A percentile compares a stretch with the other conserved stretches of the same genome.
Conservation (phyloP, 2,113 vertebrate species). For the Murina feae region DNA sequence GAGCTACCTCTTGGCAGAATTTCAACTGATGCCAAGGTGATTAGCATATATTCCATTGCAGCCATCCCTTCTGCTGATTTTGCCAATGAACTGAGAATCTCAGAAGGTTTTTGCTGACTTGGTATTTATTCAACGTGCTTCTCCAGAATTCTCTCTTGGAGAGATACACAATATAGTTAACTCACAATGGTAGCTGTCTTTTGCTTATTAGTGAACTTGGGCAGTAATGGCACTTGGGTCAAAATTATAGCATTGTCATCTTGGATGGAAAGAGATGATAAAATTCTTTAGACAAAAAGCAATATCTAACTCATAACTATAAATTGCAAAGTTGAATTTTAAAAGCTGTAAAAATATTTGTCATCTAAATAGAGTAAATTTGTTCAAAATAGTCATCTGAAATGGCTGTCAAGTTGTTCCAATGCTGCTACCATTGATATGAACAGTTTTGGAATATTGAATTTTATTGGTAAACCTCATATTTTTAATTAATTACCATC, state of each 20-base stretch:
- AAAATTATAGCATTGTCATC: conserved; percentile 23
- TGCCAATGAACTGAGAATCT: conserved; percentile 79
- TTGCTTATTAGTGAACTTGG: conserved; percentile 64
- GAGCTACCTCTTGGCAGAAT: conserved; percentile 62
- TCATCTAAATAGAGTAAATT: not conserved
- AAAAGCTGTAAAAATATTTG: not conserved
- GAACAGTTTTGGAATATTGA: not conserved
- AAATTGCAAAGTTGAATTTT: not conserved
- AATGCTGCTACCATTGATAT: not conserved
- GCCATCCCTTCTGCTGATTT: conserved; percentile 75
- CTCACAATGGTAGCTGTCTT: conserved; percentile 61
- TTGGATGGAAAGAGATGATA: not conserved
- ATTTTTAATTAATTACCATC: not conserved
- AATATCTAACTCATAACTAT: not conserved
- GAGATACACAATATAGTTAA: conserved; percentile 68
- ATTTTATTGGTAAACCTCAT: not conserved
- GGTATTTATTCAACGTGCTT: conserved; percentile 61
- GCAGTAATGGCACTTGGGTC: conserved; percentile 37
- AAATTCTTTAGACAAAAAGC: not conserved
- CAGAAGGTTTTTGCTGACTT: conserved; percentile 75
- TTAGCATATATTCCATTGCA: conserved; percentile 77
- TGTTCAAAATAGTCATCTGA: not conserved
- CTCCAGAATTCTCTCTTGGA: conserved; percentile 63
- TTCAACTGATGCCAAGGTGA: conserved; percentile 65
- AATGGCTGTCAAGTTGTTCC: not conserved